Conservation (phyloP, 1,140 invertebrate genomes). For the Papilio glaucus region DNA sequence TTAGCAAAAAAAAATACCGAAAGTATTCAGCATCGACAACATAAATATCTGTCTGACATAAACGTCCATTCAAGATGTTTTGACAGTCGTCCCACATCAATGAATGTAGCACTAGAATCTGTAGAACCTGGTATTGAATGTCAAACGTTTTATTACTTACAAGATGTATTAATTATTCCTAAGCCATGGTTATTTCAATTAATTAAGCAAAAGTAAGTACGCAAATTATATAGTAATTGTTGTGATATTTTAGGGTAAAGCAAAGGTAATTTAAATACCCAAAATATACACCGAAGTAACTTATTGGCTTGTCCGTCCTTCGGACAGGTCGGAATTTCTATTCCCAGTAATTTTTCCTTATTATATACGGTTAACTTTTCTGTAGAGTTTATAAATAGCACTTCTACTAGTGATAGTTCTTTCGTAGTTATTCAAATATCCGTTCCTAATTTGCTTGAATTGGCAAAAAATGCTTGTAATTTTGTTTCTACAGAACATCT, state of each 20-base stretch:
- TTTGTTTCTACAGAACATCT: too few relatives aligned
- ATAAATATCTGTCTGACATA: slow-evolving; percentile 46
- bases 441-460: too few relatives aligned
- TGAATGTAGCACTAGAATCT: slow-evolving; percentile 50
- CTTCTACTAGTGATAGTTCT: neutral
- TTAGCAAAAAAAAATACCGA: too few relatives aligned
- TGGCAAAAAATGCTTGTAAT: too few relatives aligned
- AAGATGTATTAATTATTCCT: slow-evolving; percentile 3
- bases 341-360: neutral
- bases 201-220: neutral
- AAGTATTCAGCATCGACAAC: too few relatives aligned
- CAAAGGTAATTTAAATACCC: neutral
- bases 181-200: neutral
- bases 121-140: slow-evolving; percentile 47
- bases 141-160: slow-evolving; percentile 21
- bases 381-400: neutral
- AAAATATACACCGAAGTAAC: too few relatives aligned
- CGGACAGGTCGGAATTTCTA: neutral
- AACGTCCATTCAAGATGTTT: slow-evolving; percentile 46
- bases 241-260: neutral
- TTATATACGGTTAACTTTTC: neutral
- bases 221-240: neutral
- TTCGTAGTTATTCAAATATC: too few relatives aligned
- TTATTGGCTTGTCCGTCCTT: neutral
- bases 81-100: slow-evolving; percentile 51